Base-by-base conservation (phyloP, 2,797 vertebrate species). In the Pangasius krempfi region DNA sequence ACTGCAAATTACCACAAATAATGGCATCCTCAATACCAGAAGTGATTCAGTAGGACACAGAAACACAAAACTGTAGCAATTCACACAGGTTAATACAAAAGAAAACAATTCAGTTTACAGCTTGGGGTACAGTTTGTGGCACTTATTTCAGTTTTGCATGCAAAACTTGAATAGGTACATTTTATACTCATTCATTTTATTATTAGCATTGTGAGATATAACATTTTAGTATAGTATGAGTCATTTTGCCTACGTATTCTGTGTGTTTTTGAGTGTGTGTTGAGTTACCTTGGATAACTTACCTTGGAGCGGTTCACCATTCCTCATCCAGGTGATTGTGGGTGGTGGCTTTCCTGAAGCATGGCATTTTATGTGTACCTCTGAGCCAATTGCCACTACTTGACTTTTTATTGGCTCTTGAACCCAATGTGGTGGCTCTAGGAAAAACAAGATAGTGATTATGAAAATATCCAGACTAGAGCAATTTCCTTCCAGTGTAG, bases 351-450 rank as follows among this genome's bases (percentile, higher is more conserved):
- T 97, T 64, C 98, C 98, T 1, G 94, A 94, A 8, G 97, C 97
- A n/a, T 95, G 94, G 18, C 98, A 99, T 88, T 97, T 94, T 92
- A 99, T 94, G 91, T 96, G 92, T 76, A 97, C 95, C 16, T 96
- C 97, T 40, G 95, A 93, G 1, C 97, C 97, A 0, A 96, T 93
- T 86, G 95, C 96, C 56, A 93, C 96, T 87, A 99, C 95, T 0
- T 95, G 96, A 79, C 95, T 96, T 92, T 96, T 92, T 0, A 97
- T 94, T 88, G 95, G 97, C 91, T 95, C 95, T 89, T 95, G 95
- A 83, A 94, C 93, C 98, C 98, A 99, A 86, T 79, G 95, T 1
- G 98, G 98, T 25, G 96, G 97, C 88, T 98, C 98, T 99, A 95
- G 47, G 95, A 58, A 90, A 80, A 79, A 92, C 40, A 86, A 87